phyloP scores from a whole-genome alignment of 2,797 vertebrate species.

The Sparidentex hasta region DNA sequence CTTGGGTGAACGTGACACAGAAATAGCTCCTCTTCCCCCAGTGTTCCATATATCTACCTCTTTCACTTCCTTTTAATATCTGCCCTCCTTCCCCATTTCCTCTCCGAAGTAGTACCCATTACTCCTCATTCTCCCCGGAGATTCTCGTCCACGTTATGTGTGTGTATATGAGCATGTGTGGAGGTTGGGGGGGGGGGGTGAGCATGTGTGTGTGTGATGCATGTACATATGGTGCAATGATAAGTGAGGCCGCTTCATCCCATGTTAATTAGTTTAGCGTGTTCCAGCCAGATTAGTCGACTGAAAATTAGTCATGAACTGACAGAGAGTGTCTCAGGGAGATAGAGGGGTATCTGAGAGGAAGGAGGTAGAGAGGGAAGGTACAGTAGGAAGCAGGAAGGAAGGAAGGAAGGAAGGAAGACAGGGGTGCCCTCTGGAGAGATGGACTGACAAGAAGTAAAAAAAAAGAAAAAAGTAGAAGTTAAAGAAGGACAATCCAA shows the following conservation, averaged over 20 bases:
- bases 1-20: constrained; percentile 53
- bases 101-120: constrained; percentile 69
- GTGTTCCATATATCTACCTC: constrained; percentile 59
- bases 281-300: constrained; percentile 72
- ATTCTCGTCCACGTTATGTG: constrained; percentile 59
- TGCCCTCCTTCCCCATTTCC: constrained; percentile 81
- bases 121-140: constrained; percentile 74
- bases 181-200: not conserved
- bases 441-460: constrained; percentile 4
- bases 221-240: constrained; percentile 75
- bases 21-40: constrained; percentile 67
- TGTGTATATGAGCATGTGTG: constrained; percentile 5
- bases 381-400: not conserved
- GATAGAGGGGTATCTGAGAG: constrained; percentile 18
- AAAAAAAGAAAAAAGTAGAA: constrained; percentile 6
- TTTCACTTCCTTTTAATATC: constrained; percentile 72
- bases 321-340: constrained; percentile 46
- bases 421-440: constrained; percentile 20
- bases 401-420: constrained; percentile 1
- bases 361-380: not conserved
- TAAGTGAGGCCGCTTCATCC: constrained; percentile 73
- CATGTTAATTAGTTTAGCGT: constrained; percentile 79
- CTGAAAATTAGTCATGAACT: constrained; percentile 69
- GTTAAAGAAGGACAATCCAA: constrained; percentile 49
- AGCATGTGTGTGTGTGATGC: constrained; percentile 58